These are phyloP conservation scores for Tragelaphus strepsiceros DNA, from an alignment of 2,113 vertebrate genomes.

Conservation along the genomic window DNA sequence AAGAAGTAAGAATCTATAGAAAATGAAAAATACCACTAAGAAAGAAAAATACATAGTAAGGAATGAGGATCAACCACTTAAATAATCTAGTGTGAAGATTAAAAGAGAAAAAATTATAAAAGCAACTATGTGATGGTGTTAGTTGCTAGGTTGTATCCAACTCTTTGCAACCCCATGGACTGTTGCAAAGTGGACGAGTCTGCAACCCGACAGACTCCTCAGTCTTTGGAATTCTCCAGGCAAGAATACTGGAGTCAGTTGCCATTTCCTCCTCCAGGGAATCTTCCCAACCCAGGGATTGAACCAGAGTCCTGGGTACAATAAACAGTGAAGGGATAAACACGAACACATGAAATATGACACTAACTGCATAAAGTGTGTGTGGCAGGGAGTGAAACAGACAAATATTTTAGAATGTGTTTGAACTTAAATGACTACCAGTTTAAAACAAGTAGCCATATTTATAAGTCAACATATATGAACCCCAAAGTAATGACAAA, in stretches of 20 bases:
- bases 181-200: neutral
- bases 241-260: neutral
- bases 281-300: neutral
- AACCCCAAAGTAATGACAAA: neutral
- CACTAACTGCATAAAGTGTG: neutral
- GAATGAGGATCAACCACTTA: neutral
- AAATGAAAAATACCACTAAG: neutral
- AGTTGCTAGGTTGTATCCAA: neutral
- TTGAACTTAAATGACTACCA: neutral
- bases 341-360: neutral
- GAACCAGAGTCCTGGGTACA: neutral
- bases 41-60: neutral
- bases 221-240: neutral
- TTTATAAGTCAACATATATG: neutral
- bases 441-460: neutral
- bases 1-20: neutral
- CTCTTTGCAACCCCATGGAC: neutral
- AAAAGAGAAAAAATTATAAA: neutral
- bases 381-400: neutral
- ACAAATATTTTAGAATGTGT: neutral
- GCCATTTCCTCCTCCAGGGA: neutral
- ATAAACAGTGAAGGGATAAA: neutral
- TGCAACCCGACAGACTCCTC: neutral
- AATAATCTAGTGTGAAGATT: neutral
- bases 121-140: neutral